Base-by-base conservation (phyloP, 2,888 invertebrate species). In the Pollenia griseotomentosa region DNA sequence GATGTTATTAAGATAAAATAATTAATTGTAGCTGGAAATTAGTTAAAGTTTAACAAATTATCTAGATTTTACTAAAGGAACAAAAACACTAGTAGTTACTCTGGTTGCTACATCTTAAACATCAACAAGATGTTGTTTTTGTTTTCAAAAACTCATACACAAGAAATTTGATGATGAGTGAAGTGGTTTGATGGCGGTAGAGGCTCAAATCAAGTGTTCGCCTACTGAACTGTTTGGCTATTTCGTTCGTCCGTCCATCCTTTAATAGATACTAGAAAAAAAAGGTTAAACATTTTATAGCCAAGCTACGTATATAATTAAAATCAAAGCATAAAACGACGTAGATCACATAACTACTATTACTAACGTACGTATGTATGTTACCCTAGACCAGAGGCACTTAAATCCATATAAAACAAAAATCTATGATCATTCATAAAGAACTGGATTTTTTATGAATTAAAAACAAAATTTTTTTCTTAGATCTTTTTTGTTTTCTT, bases 21-120 rank as follows among this genome's bases (percentile, higher is more conserved):
- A 92, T 92, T 92, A 92, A 92, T 92, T 92, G 92, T 90, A 90
- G 89, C 91, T 91, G 90, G 89, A 92, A 92, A 92, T 92, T 92
- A 92, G 92, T 90, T 89, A 85, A 77, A 83, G 75, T 75, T 83
- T 16, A 53, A 61, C 53, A 81, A 65, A 88, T 90, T 90, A 92
- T 92, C 92, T 92, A 90, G 91, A 92, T 92, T 85, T 86, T 86
- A 46, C 8, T 16, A 48, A 63, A 83, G 57, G 40, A 83, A 87
- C n/a, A 77, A 77, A 87, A 73, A 83, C 33, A 33, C 77, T 84
- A 53, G 83, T 87, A 87, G 80, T 87, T 70, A 59, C 55, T 48
- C 42, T 23, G 33, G 33, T 6, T 33, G 77, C 40, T 46, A 57
- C 12, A 68, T 48, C 19, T n/a, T 33, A 46, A 55, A 33, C 19